Base-by-base conservation (phyloP, 2,888 invertebrate genomes). In the Bembecia ichneumoniformis region DNA sequence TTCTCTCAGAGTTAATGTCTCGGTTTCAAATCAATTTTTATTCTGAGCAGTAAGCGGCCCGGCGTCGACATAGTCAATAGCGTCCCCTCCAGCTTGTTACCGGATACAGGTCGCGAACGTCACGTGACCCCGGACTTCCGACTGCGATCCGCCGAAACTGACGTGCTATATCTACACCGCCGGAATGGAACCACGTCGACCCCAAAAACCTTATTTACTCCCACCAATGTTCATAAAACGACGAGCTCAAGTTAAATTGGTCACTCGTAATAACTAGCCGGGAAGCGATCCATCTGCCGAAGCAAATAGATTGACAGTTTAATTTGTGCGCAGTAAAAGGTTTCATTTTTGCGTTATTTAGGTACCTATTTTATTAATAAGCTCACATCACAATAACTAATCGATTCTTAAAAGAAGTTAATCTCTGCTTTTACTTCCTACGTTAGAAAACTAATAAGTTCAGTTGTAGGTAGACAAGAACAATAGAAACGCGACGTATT, bases 301-400 rank as follows among this genome's bases (percentile, higher is more conserved):
- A 58, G 67, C 66, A 77, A 75, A 77, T 78, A 75, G 73, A 74
- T 68, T 71, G 71, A 76, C 73, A 71, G 71, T 68, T 73, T 76
- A 76, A 73, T 77, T 75, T 73, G 63, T 63, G 59, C 20, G 20
- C 28, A 46, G 46, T 46, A 20, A 46, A 46, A 28, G 46, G 46
- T 17, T 46, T 46, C 34, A 34, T 46, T 46, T 17, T 46, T 34
- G 20, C 34, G 11, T 46, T 46, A 28, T 28, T 28, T 28, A 1
- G 20, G 20, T 20, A 46, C n/a, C 28, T 46, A 34, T 34, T 46
- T 44, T 11, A 11, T 44, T 44, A 44, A 44, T 44, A 16, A 17
- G 11, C 17, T 44, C n/a, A 40, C 40, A 40, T 40, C 13, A 13
- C 40, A 40, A 40, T 13, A 13, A n/a, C 40, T 3, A n/a, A 40